A percentile compares a stretch with the other conserved stretches of the same genome.
These are phyloP conservation scores for Oryzias melastigma DNA, from an alignment of 2,113 vertebrate species.

Conservation along the genomic window DNA sequence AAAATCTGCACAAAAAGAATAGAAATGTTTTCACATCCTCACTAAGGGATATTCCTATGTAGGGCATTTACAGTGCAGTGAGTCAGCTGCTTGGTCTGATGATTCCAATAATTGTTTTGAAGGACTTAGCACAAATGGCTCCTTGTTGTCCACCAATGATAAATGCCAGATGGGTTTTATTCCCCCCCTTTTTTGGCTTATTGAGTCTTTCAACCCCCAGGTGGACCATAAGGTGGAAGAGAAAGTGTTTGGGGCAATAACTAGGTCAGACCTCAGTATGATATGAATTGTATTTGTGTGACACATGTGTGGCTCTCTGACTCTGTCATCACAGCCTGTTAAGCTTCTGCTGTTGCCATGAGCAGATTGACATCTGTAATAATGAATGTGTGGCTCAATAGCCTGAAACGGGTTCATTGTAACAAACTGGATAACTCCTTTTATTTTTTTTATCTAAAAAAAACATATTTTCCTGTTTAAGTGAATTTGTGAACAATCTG, in stretches of 20 bases:
- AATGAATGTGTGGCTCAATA: not conserved
- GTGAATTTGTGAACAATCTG: conserved; percentile 34
- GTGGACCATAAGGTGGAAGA: conserved; percentile 7
- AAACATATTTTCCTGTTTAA: conserved; percentile 24
- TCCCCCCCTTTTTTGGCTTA: not conserved
- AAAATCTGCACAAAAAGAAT: too few species aligned
- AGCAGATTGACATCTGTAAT: conserved; percentile 19
- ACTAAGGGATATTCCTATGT: too few species aligned
- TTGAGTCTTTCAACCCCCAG: conserved; percentile 12
- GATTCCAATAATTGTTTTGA: too few species aligned
- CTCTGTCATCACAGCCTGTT: conserved; percentile 16
- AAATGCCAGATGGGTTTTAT: not conserved
- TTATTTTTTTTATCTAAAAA: conserved; percentile 12
- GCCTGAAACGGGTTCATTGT: conserved; percentile 4
- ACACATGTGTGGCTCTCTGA: conserved; percentile 37
- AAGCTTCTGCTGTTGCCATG: conserved; percentile 17
- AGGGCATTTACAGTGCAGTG: too few species aligned
- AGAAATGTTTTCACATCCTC: too few species aligned
- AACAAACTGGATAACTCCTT: conserved; percentile 4
- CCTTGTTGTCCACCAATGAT: not conserved
- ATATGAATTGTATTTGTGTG: conserved; percentile 40
- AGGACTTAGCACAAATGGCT: not conserved
- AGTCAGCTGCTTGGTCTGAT: too few species aligned
- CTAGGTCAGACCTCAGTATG: conserved; percentile 53
- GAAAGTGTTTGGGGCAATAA: conserved; percentile 16